Conservation (phyloP, 2,888 invertebrate species). For the Boloria euphrosyne region DNA sequence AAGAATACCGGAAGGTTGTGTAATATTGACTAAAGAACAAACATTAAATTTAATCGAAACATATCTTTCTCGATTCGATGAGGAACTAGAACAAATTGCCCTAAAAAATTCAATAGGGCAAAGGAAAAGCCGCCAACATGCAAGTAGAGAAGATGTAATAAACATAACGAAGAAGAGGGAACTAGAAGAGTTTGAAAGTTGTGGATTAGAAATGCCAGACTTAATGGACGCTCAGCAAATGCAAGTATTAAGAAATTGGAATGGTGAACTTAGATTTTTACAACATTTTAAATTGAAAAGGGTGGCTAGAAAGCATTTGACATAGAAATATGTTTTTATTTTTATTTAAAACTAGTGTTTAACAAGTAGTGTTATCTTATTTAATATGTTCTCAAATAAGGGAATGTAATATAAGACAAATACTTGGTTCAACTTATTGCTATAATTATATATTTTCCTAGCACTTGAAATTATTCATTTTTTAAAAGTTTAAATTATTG, state of each 20-base stretch:
- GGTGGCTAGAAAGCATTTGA: conserved; percentile 70
- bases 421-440: too few relatives aligned
- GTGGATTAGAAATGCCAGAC: conserved; percentile 91
- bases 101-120: conserved; percentile 90
- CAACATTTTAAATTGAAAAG: conserved; percentile 85
- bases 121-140: conserved; percentile 89
- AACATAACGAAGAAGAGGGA: conserved; percentile 89
- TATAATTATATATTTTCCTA: too few relatives aligned
- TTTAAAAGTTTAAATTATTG: too few relatives aligned
- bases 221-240: conserved; percentile 83
- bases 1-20: conserved; percentile 80
- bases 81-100: conserved; percentile 89
- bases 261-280: conserved; percentile 85
- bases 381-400: too few relatives aligned
- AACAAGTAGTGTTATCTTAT: too few relatives aligned
- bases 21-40: conserved; percentile 83
- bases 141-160: conserved; percentile 89
- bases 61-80: conserved; percentile 84
- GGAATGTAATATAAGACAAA: too few relatives aligned
- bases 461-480: too few relatives aligned
- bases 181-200: conserved; percentile 87
- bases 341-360: too few relatives aligned
- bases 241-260: conserved; percentile 84
- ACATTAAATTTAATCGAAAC: conserved; percentile 81
- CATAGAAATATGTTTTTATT: conserved; percentile 16